Base-by-base conservation (phyloP, 1,140 invertebrate species). In the Neelides sp. region DNA sequence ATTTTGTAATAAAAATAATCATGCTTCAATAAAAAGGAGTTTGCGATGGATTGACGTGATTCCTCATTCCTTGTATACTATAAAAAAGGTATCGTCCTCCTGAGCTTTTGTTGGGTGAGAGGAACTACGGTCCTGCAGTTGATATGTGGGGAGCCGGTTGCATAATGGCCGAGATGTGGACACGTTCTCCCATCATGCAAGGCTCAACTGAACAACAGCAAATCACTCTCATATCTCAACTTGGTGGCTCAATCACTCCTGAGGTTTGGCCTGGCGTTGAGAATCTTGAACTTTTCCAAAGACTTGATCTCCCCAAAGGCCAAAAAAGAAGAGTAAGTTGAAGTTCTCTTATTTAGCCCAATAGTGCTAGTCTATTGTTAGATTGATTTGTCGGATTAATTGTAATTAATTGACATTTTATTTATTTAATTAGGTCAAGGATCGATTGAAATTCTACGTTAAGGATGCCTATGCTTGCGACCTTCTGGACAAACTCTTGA, bases 121-220 rank as follows among this genome's bases (percentile, higher is more conserved):
- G 93, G 19, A 92, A 96, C 69, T 96, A 96, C 67, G 92, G 92
- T 0, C 88, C 92, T 8, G 84, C 92, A 0, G 90, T 99, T 23
- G 96, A 99, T 72, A 77, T 97, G 67, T 98, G 94, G 94, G 93
- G 93, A 10, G 93, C 89, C 23, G 95, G 94, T 1, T 98, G 94
- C 64, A 98, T 98, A 35, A 96, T 98, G 92, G 93, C 93, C 0
- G 24, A 99, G 71, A 93, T 98, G 88, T 98, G 94, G 94, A 98
- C 93, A 0, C 72, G 92, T 54, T 72, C 68, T 37, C 80, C 81
- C 5, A 80, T 83, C 27, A 78, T 78, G 71, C 78, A 80, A 74
- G 95, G 95, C 1, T 86, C 82, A 55, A 91, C 87, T 8, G 93
- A 99, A 64, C 92, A 96, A 62, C 86, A 95, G 63, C 96, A 99